Evolutionary conservation across 2,888 invertebrate genomes (phyloP).

Genomic region (Cantharis flavilabris): DNA sequence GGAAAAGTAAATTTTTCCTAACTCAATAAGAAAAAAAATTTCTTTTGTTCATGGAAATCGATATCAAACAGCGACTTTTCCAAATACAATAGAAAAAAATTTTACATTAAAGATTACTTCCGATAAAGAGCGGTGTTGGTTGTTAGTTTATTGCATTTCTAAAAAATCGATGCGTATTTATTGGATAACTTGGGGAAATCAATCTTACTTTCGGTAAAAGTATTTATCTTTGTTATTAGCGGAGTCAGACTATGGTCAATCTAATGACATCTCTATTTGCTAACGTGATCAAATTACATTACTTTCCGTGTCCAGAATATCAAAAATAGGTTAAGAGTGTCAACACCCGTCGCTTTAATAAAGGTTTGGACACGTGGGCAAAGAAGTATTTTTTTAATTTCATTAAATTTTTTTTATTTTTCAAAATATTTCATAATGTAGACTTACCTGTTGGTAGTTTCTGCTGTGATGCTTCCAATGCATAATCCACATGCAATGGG

Average conservation of each 20-base stretch:
- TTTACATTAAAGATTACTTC: no score
- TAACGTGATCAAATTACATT: background rate
- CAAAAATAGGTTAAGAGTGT: background rate
- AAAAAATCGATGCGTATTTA: no score
- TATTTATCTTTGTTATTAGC: no score
- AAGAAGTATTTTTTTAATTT: background rate
- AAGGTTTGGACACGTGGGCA: background rate
- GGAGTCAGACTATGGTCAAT: background rate
- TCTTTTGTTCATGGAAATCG: no score
- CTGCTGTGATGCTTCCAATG: constrained; percentile 75
- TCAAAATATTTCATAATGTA: background rate
- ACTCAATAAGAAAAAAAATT: no score
- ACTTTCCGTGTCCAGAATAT: background rate
- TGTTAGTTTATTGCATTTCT: no score
- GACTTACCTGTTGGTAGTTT: constrained; percentile 75
- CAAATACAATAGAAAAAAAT: no score
- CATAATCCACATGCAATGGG: constrained; percentile 78
- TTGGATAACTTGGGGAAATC: no score
- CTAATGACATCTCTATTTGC: background rate
- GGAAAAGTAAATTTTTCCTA: no score
- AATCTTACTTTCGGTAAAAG: no score
- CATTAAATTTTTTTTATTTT: background rate
- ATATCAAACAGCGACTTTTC: no score
- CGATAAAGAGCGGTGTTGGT: no score
- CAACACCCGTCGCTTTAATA: background rate